Conservation (phyloP, 2,113 vertebrate species). For the Pachycephala philippinensis region DNA sequence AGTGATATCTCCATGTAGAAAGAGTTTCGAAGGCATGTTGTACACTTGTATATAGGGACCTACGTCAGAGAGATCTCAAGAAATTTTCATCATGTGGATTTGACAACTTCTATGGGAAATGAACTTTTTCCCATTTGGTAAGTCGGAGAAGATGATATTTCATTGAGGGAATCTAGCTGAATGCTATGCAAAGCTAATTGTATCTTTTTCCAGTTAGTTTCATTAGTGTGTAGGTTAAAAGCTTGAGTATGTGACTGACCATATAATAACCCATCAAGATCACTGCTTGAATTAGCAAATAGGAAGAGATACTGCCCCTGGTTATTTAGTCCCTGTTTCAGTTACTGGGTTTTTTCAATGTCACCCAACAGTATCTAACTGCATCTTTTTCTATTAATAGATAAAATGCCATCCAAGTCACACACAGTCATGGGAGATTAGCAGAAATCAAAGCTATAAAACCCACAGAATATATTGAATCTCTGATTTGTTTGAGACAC, state of each 20-base stretch:
- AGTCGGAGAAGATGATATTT: not conserved
- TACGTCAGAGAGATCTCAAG: not conserved
- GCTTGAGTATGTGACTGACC: not conserved
- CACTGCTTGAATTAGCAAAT: not conserved
- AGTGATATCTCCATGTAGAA: not conserved
- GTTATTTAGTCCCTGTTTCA: not conserved
- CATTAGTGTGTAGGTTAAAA: not conserved
- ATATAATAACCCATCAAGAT: not conserved
- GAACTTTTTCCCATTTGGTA: not conserved
- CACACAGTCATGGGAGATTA: not conserved
- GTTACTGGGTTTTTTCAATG: not conserved
- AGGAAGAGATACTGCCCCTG: not conserved
- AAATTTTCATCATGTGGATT: not conserved
- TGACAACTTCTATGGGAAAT: not conserved
- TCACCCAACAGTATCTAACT: not conserved
- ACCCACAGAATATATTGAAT: not conserved
- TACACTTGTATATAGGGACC: rapidly evolving
- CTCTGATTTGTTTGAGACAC: not conserved
- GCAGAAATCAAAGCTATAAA: not conserved
- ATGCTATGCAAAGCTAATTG: not conserved
- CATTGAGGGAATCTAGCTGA: not conserved
- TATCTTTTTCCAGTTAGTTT: not conserved
- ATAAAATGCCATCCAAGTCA: not conserved
- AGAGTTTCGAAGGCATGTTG: rapidly evolving
- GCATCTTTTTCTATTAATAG: not conserved